Percentiles rank a stretch among this genome's conserved stretches.
These are phyloP conservation scores for Paramisgurnus dabryanus DNA, from an alignment of 2,113 vertebrate species.

Conservation along the genomic window DNA sequence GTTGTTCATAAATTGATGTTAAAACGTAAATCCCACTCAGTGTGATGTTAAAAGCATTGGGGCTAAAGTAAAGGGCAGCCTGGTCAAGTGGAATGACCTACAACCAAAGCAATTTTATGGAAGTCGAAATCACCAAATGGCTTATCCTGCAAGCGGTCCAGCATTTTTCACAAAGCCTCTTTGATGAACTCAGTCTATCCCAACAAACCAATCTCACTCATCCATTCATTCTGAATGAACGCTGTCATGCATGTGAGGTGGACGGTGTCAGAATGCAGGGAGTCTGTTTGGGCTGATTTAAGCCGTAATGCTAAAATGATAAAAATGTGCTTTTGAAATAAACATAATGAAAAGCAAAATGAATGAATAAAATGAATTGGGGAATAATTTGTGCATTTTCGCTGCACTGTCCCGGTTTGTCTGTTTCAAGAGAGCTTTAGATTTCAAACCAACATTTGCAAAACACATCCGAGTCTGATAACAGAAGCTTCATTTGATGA, in stretches of 20 bases:
- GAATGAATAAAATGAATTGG: neutral
- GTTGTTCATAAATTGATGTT: no score
- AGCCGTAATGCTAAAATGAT: neutral
- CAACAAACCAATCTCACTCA: neutral
- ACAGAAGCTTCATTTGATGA: slow-evolving; percentile 4
- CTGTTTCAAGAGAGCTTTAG: neutral
- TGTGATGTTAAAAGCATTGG: neutral
- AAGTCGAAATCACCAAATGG: neutral
- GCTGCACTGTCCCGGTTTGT: neutral
- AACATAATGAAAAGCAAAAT: slow-evolving; percentile 1
- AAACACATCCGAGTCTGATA: neutral
- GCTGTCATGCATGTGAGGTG: neutral
- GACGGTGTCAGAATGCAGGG: neutral
- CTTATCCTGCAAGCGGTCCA: slow-evolving; percentile 9
- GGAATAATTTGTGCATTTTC: neutral
- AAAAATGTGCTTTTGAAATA: neutral
- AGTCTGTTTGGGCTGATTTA: neutral
- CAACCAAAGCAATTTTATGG: slow-evolving; percentile 18
- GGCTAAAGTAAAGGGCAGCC: neutral
- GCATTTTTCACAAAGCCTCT: neutral
- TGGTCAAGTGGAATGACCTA: neutral
- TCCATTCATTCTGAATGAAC: neutral
- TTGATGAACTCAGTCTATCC: neutral
- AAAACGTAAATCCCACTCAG: neutral
- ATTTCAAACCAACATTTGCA: neutral